Base-by-base conservation (phyloP, 2,888 invertebrate species). In the Cantharis nigra region DNA sequence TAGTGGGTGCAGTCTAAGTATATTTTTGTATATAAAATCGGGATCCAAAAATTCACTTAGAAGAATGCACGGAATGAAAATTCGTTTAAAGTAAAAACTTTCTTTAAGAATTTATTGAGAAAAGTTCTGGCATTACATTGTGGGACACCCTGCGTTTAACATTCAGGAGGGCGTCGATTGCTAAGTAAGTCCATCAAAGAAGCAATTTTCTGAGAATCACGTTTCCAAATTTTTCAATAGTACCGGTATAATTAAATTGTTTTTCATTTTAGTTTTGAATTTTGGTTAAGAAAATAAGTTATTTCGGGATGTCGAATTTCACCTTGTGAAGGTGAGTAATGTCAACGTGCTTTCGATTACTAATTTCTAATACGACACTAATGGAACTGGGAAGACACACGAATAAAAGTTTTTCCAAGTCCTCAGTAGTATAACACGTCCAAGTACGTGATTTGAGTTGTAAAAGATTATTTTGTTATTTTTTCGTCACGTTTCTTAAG, bases 321-420 rank as follows among this genome's bases (percentile, higher is more conserved):
- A 49, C 49, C 49, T 49, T 49, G 49, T 49, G n/a, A n/a, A 49
- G 49, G 49, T 49, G 49, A 49, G n/a, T 49, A 49, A 49, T 49
- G 49, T 49, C 49, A 49, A 49, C 49, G 49, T 49, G 49, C 69
- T 74, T 79, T 77, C 74, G 78, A 70, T 64, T 20, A 30, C 74
- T 74, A 77, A 77, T 77, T 49, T 76, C 77, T 81, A 81, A 81
- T 81, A 79, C 77, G 80, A 81, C 78, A 77, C 77, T 81, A 81
- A 81, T 81, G 79, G 77, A 78, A 78, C 80, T 78, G 75, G 69
- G 63, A 77, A 81, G 79, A 75, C 78, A 81, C 80, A 78, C 80
- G 78, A 74, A 72, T 75, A 71, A 72, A 78, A 80, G 74, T 77
- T 78, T 79, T 69, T 69, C 33, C 71, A 74, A 74, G 77, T 74